These are phyloP conservation scores for Sthenelais limicola DNA, from an alignment of 2,888 invertebrate species.

Conservation along the genomic window DNA sequence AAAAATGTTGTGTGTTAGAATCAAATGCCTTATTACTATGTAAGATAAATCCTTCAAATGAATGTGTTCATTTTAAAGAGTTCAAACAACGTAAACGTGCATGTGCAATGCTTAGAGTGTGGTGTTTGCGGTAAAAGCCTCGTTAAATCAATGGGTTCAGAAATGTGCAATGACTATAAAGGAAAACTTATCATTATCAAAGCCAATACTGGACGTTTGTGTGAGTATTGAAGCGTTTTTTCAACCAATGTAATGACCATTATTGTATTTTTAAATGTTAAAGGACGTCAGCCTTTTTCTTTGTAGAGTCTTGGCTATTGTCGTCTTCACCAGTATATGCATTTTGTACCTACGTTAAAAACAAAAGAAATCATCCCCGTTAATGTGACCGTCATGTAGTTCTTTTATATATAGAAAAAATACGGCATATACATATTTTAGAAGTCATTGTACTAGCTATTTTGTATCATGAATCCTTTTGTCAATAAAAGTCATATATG, in stretches of 20 bases:
- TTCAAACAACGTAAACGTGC: slow-evolving; percentile 16
- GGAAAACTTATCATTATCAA: too few relatives aligned
- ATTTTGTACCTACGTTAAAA: slow-evolving; percentile 34
- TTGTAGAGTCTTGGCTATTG: slow-evolving; percentile 8
- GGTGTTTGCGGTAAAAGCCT: slow-evolving; percentile 37
- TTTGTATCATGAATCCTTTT: slow-evolving; percentile 42
- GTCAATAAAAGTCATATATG: slow-evolving; percentile 43
- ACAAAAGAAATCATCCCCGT: not conserved
- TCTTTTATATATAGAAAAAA: slow-evolving; percentile 39
- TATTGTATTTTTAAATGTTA: too few relatives aligned
- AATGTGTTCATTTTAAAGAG: slow-evolving; percentile 9
- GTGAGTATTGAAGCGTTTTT: too few relatives aligned
- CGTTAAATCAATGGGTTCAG: too few relatives aligned
- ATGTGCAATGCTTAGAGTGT: slow-evolving; percentile 36
- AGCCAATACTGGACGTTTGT: too few relatives aligned
- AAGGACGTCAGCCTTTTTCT: slow-evolving; percentile 13
- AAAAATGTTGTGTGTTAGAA: slow-evolving; percentile 38
- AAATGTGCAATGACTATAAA: too few relatives aligned
- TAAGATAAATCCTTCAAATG: slow-evolving; percentile 5
- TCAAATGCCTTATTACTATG: slow-evolving; percentile 37
- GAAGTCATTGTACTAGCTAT: slow-evolving; percentile 42
- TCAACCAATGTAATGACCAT: too few relatives aligned
- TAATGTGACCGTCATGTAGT: slow-evolving; percentile 22
- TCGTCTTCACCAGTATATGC: slow-evolving; percentile 37
- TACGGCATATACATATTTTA: slow-evolving; percentile 41